These are phyloP conservation scores for Argyrosomus regius DNA, from an alignment of 2,797 vertebrate species.

Conservation along the genomic window DNA sequence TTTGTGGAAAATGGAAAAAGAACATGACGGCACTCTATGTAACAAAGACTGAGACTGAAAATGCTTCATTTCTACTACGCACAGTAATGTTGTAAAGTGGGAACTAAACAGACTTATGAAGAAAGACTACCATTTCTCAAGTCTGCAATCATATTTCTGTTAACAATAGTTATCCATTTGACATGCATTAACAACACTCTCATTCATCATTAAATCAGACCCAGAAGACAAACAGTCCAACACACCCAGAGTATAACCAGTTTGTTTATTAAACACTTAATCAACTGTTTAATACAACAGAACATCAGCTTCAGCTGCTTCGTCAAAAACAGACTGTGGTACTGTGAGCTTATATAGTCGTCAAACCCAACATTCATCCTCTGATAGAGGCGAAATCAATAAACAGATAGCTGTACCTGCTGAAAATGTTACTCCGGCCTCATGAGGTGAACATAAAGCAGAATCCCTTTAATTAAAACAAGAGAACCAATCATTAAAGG, in stretches of 20 bases:
- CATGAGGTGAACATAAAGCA: constrained; percentile 30
- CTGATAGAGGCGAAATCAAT: constrained; percentile 18
- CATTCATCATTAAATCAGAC: too few relatives aligned
- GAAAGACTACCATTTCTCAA: background rate
- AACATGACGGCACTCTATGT: background rate
- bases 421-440: constrained; percentile 31
- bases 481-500: constrained; percentile 5
- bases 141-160: background rate
- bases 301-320: constrained; percentile 55
- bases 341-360: constrained; percentile 44
- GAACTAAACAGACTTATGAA: background rate
- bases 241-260: constrained; percentile 35
- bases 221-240: background rate
- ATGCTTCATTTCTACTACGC: background rate
- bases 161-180: background rate
- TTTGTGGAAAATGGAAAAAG: background rate
- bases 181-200: too few relatives aligned
- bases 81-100: background rate
- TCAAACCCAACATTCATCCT: constrained; percentile 51
- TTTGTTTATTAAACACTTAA: constrained; percentile 74
- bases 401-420: constrained; percentile 36
- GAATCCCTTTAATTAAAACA: constrained; percentile 48
- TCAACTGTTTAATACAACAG: constrained; percentile 66
- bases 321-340: constrained; percentile 56
- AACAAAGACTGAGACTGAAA: background rate